Evolutionary conservation across 2,113 vertebrate genomes (phyloP).

Genomic region (Halichoeres trimaculatus): DNA sequence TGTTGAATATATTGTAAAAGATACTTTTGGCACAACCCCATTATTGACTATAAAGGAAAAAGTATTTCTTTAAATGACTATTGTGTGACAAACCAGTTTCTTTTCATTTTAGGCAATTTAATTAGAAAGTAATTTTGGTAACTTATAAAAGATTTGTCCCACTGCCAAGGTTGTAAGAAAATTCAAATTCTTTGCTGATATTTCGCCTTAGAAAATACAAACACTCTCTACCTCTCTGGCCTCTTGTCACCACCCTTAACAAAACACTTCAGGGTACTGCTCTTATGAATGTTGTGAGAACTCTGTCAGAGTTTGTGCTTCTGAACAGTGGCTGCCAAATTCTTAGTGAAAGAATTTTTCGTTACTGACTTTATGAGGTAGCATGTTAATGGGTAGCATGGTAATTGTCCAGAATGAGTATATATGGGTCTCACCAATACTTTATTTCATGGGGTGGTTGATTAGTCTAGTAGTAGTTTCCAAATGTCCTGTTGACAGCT

Average conservation of each 20-base stretch:
- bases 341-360: neutral
- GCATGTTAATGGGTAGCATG: no score
- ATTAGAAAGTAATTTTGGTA: neutral
- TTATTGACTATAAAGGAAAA: neutral
- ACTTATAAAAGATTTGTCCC: neutral
- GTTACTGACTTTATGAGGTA: neutral
- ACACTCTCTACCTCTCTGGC: slow-evolving; percentile 20
- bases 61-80: neutral
- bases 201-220: slow-evolving; percentile 6
- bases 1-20: neutral
- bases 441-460: neutral
- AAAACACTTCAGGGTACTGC: neutral
- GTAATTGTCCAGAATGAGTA: neutral
- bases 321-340: no score
- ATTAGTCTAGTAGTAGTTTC: neutral
- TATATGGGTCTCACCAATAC: neutral
- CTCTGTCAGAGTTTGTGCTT: no score
- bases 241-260: neutral
- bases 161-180: slow-evolving; percentile 12
- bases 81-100: neutral
- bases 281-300: neutral
- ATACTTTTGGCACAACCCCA: neutral
- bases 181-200: neutral
- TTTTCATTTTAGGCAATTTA: neutral
- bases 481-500: neutral